Evolutionary conservation across 1,140 invertebrate species (phyloP).

Genomic region (Plectus sambesii): DNA sequence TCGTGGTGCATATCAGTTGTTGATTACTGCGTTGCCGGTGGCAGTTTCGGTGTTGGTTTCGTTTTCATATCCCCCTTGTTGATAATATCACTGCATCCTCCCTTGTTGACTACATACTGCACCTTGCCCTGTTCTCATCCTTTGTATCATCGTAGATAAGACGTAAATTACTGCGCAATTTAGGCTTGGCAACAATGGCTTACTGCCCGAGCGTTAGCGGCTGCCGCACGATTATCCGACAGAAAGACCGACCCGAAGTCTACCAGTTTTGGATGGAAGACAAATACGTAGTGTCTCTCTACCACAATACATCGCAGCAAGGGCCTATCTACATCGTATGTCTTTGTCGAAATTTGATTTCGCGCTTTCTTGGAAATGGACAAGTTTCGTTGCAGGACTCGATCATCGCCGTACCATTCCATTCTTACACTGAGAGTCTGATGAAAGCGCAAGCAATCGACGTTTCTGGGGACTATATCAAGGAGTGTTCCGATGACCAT

Average conservation of each 20-base stretch:
- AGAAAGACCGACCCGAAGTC: slow-evolving; percentile 25
- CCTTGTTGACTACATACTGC: no score
- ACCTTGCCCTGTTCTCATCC: no score
- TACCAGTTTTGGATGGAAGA: slow-evolving; percentile 40
- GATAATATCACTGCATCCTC: no score
- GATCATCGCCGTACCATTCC: slow-evolving; percentile 49
- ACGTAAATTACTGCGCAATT: not conserved
- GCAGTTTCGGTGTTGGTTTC: no score
- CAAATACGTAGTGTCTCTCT: slow-evolving; percentile 41
- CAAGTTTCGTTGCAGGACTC: no score
- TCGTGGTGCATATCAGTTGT: no score
- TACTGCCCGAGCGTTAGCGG: slow-evolving; percentile 70
- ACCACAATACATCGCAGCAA: slow-evolving; percentile 43
- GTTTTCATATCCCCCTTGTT: no score
- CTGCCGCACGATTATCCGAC: slow-evolving; percentile 51
- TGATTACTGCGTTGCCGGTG: no score
- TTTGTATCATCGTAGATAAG: not conserved
- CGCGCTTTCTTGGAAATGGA: no score
- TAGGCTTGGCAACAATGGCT: slow-evolving; percentile 23
- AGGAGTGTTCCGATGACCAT: slow-evolving; percentile 57
- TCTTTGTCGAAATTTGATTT: no score
- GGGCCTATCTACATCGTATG: slow-evolving; percentile 45
- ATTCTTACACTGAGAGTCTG: slow-evolving; percentile 58
- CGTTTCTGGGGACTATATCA: slow-evolving; percentile 75
- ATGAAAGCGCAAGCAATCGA: slow-evolving; percentile 63